phyloP scores from a whole-genome alignment of 1,140 invertebrate genomes.

The Tetraneura akinire region DNA sequence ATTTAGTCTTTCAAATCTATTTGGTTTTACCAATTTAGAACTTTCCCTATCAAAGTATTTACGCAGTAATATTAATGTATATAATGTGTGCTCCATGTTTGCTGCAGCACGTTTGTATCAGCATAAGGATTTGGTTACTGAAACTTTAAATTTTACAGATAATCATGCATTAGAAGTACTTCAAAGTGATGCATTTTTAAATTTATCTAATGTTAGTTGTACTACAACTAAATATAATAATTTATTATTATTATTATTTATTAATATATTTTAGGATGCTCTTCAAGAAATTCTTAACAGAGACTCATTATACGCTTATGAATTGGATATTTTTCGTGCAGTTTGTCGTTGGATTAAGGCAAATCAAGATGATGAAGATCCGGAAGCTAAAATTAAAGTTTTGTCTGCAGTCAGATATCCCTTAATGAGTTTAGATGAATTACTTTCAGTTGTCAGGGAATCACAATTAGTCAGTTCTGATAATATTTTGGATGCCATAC shows the following conservation, averaged over 20 bases:
- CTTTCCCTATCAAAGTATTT: constrained; percentile 90
- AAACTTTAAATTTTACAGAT: constrained; percentile 79
- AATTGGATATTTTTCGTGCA: constrained; percentile 92
- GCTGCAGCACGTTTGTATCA: constrained; percentile 82
- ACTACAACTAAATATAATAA: background rate
- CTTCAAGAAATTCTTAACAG: constrained; percentile 81
- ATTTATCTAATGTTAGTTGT: constrained; percentile 75
- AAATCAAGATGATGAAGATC: constrained; percentile 61
- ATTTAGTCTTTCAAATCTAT: constrained; percentile 88
- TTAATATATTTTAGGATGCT: constrained; percentile 64
- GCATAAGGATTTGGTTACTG: constrained; percentile 65
- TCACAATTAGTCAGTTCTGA: constrained; percentile 84
- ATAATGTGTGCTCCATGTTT: constrained; percentile 91
- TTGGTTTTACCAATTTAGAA: constrained; percentile 91
- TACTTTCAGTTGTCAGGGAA: constrained; percentile 84
- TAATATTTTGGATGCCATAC: constrained; percentile 90
- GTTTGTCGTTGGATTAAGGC: constrained; percentile 82
- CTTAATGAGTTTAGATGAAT: constrained; percentile 82
- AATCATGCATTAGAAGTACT: constrained; percentile 83
- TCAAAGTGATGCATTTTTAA: constrained; percentile 78
- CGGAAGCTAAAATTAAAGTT: constrained; percentile 52
- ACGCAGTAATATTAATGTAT: constrained; percentile 79
- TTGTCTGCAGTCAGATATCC: constrained; percentile 72
- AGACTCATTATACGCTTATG: constrained; percentile 93
- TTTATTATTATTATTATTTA: constrained; percentile 36